Base-by-base conservation (phyloP, 2,113 vertebrate genomes). In the Indicator maculatus region DNA sequence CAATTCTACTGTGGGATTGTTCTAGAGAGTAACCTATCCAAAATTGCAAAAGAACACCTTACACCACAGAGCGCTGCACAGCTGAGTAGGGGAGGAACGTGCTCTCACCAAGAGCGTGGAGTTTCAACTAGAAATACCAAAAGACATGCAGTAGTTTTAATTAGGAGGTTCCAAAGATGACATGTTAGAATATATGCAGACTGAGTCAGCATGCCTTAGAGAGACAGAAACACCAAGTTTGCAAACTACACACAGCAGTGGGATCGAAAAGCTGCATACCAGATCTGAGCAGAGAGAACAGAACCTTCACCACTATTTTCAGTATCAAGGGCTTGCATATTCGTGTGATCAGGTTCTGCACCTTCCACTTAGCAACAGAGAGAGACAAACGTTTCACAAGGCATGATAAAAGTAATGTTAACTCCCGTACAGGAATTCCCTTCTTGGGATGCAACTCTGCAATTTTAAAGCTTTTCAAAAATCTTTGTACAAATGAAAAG, bases 391-490 rank as follows among this genome's bases (percentile, higher is more conserved):
- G 4, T 30, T 55, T 38, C 11, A 16, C 1, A 17, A 94, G 33
- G 31, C 31, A 6, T 23, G 58, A 61, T 8, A 44, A 81, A 31
- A 14, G 3, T 12, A 10, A 56, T 31, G 60, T 59, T 30, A 77
- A n/a, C 28, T 60, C 28, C 85, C 21, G 8, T 36, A 45, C 84
- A 59, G 73, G 53, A 73, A 9, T 18, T 73, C 64, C 52, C 56
- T 71, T 30, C 12, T 64, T 24, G 45, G 58, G 82, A 90, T 58
- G 39, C 65, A 88, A 53, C n/a, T 71, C 58, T 30, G n/a, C 2
- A 12, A 23, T 55, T 67, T 47, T 83, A 78, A 86, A 96, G 88
- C 65, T 86, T 75, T 88, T 67, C 78, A 58, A 58, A 71, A 92
- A 31, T 79, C 70, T 81, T 85, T 14, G 67, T 63, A 77, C 26